Conservation (phyloP, 2,113 vertebrate species). For the Alaudala cheleensis region DNA sequence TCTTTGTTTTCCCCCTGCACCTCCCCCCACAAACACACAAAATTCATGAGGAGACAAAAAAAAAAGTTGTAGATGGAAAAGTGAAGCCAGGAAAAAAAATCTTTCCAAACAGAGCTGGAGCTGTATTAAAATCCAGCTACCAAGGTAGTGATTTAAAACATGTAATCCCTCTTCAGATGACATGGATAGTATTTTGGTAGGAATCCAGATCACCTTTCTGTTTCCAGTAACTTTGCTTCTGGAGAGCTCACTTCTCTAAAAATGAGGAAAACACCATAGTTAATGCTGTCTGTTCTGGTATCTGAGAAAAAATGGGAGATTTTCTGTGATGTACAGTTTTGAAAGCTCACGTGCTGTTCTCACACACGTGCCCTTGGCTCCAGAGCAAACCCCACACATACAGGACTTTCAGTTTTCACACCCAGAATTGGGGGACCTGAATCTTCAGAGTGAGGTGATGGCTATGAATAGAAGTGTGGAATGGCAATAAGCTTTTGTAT, state of each 20-base stretch:
- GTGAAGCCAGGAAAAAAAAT: neutral
- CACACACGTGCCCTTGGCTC: rapidly evolving
- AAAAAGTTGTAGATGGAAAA: neutral
- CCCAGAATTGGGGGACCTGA: neutral
- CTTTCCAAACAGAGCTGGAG: neutral
- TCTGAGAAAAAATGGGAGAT: neutral
- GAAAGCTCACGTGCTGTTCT: neutral
- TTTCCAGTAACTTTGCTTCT: conserved; percentile 1
- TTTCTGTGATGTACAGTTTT: neutral
- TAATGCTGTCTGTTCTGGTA: neutral
- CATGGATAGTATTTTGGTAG: neutral
- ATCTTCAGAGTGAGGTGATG: neutral
- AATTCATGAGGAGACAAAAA: neutral
- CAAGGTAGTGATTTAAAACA: conserved; percentile 14
- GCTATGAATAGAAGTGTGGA: neutral
- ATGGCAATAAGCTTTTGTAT: neutral
- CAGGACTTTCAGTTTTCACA: neutral
- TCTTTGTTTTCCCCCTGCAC: neutral
- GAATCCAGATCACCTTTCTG: neutral
- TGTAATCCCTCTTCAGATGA: neutral
- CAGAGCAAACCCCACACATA: neutral
- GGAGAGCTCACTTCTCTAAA: neutral
- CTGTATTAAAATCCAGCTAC: neutral
- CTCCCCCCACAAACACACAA: neutral
- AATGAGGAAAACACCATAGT: neutral